phyloP scores from a whole-genome alignment of 30 jellyfish, hydroid and myxozoan genomes.

The Pseudorhiza aurosa region DNA sequence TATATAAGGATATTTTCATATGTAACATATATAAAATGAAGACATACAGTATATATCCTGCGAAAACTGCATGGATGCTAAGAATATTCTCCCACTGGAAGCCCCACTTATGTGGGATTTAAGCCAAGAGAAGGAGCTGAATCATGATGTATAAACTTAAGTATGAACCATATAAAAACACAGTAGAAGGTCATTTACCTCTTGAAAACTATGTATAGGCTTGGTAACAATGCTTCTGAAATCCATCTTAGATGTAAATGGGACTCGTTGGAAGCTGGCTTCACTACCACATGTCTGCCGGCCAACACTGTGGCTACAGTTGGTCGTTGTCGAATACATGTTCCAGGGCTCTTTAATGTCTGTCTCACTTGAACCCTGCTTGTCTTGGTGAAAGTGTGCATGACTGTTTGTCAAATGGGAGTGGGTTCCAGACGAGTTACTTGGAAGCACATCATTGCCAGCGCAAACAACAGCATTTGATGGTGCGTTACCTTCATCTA shows the following conservation, averaged over 20 bases:
- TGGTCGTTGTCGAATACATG: neutral
- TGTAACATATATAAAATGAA: too few species aligned
- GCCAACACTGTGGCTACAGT: neutral
- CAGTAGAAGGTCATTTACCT: too few species aligned
- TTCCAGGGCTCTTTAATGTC: neutral
- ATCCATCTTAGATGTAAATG: neutral
- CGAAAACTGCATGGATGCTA: too few species aligned
- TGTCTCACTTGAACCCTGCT: neutral
- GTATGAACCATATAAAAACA: too few species aligned
- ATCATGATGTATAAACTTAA: too few species aligned
- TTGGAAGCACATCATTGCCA: slow-evolving; percentile 19
- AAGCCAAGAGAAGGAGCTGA: too few species aligned
- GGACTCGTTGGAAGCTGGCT: neutral
- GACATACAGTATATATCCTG: too few species aligned
- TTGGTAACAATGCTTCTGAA: neutral
- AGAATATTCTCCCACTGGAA: too few species aligned
- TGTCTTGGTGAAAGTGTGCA: neutral
- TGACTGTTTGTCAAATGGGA: neutral
- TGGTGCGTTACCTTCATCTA: slow-evolving; percentile 43
- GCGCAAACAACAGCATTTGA: slow-evolving; percentile 29
- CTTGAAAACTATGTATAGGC: slow-evolving; percentile 3
- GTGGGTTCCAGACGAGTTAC: neutral
- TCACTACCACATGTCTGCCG: neutral
- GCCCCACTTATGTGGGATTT: too few species aligned
- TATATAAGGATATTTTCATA: too few species aligned